A percentile compares a stretch with the other conserved stretches of the same genome.
These are phyloP conservation scores for Drosophila flavopinicola DNA, from an alignment of 2,888 invertebrate species.

Conservation along the genomic window DNA sequence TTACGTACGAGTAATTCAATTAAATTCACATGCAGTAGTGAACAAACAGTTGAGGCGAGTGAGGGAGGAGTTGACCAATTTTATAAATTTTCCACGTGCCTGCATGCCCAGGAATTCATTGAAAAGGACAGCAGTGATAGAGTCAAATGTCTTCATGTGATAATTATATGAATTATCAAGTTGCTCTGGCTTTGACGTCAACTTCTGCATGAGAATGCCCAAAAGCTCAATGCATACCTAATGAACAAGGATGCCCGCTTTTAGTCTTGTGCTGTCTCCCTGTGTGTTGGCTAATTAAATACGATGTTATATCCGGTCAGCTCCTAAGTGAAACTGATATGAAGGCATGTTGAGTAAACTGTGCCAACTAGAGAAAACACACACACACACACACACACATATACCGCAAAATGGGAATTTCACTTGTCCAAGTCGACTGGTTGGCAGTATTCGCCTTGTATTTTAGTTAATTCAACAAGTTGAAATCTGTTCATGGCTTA, in stretches of 20 bases:
- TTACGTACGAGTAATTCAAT: constrained; percentile 28
- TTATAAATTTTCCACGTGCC: constrained; percentile 53
- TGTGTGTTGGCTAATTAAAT: constrained; percentile 65
- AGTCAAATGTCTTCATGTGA: constrained; percentile 69
- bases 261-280: background rate
- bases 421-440: constrained; percentile 3
- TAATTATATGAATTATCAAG: constrained; percentile 71
- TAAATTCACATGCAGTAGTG: constrained; percentile 38
- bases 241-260: constrained; percentile 41
- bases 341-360: constrained; percentile 7
- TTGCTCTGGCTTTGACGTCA: constrained; percentile 41
- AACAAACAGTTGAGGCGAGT: background rate
- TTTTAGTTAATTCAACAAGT: constrained; percentile 65
- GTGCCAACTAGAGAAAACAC: constrained; percentile 18
- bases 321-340: constrained; percentile 54
- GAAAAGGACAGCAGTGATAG: constrained; percentile 13
- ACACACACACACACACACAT: background rate
- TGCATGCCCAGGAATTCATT: constrained; percentile 18
- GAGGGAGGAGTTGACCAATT: constrained; percentile 24
- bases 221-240: constrained; percentile 72
- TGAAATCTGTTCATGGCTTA: constrained; percentile 67
- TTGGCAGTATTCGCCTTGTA: constrained; percentile 1
- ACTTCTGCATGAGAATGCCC: constrained; percentile 11
- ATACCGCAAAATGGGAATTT: background rate
- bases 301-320: constrained; percentile 49